Conservation (phyloP, 2,113 vertebrate species). For the Oncorhynchus mykiss region DNA sequence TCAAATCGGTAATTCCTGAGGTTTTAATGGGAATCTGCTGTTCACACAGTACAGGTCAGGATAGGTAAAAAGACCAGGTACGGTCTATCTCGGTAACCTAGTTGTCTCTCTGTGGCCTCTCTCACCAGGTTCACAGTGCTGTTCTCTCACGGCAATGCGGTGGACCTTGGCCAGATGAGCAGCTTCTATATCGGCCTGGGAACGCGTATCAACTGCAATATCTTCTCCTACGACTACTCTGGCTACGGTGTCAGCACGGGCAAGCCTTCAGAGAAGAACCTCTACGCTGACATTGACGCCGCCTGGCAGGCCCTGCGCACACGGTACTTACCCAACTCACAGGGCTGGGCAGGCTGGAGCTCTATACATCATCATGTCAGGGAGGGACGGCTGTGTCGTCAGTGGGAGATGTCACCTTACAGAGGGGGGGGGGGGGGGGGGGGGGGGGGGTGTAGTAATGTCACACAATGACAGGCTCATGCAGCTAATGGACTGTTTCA, state of each 20-base stretch:
- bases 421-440: not conserved
- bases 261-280: slow-evolving; percentile 91
- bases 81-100: not conserved
- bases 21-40: too few relatives aligned
- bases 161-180: slow-evolving; percentile 98
- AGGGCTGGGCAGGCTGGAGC: too few relatives aligned
- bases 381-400: not conserved
- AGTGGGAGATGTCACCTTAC: not conserved
- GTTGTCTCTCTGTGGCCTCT: not conserved
- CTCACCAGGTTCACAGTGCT: slow-evolving; percentile 87
- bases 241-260: slow-evolving; percentile 92
- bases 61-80: not conserved
- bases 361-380: not conserved
- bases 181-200: slow-evolving; percentile 96
- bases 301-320: slow-evolving; percentile 95
- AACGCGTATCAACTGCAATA: slow-evolving; percentile 94
- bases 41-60: too few relatives aligned
- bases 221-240: slow-evolving; percentile 98
- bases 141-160: slow-evolving; percentile 94
- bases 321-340: slow-evolving; percentile 67
- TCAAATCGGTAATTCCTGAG: too few relatives aligned
- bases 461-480: slow-evolving; percentile 39
- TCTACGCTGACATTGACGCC: slow-evolving; percentile 92
- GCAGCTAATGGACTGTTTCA: slow-evolving; percentile 46
- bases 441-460: not conserved